phyloP scores from a whole-genome alignment of 1,140 invertebrate species.

The Doryteuthis pealeii region DNA sequence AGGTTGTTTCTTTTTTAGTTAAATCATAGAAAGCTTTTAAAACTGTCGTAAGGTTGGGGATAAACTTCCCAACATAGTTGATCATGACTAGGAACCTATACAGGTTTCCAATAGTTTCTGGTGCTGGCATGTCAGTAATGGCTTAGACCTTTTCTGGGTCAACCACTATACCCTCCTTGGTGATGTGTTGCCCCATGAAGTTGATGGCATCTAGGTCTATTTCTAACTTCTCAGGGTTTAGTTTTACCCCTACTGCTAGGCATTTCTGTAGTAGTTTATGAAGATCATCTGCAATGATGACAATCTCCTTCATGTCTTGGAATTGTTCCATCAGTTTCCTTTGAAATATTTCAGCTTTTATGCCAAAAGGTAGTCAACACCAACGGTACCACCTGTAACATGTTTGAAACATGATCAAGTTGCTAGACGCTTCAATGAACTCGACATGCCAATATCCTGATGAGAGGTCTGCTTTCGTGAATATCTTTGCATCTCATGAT shows the following conservation, averaged over 20 bases:
- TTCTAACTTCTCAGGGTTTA: background rate
- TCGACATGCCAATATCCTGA: conserved; percentile 2
- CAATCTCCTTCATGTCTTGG: background rate
- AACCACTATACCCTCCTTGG: background rate
- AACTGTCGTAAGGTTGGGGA: conserved; percentile 20
- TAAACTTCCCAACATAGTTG: conserved; percentile 58
- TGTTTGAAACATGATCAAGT: background rate
- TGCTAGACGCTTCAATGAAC: background rate
- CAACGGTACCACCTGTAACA: background rate
- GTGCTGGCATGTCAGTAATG: background rate
- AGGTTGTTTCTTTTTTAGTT: background rate
- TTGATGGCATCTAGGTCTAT: too few species aligned
- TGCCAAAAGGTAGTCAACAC: background rate
- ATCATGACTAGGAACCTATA: conserved; percentile 27
- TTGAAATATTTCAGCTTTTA: background rate
- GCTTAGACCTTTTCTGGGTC: background rate
- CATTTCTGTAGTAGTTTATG: background rate
- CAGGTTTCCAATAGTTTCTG: conserved; percentile 20
- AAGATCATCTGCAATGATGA: background rate
- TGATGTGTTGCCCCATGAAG: background rate
- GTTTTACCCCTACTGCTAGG: background rate
- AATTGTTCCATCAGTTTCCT: background rate
- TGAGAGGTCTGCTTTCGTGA: background rate
- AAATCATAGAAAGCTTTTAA: background rate
- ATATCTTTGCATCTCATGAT: background rate